Evolutionary conservation across 2,888 invertebrate species (phyloP), one percentile per base, ranked within the genome.

Genomic region (Deladenus siricidicola): DNA sequence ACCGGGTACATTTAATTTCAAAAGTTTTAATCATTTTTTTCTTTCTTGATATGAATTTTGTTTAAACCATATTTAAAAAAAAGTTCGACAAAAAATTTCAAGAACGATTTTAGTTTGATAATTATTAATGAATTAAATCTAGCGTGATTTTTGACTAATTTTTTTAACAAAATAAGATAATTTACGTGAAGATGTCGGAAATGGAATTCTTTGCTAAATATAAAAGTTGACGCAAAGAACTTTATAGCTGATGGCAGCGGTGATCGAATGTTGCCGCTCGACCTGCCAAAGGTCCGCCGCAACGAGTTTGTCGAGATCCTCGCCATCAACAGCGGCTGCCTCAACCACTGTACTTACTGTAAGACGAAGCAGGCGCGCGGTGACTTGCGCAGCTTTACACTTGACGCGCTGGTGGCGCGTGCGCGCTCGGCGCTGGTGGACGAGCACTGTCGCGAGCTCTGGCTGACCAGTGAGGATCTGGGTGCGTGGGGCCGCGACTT

Each of bases 401-500:
- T 93, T 80, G 78, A 65, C 21, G 57, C 70, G 6, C 45, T 68
- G 24, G 67, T 59, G 8, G 48, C 59, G 21, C 60, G 69, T 60
- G 74, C 74, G 14, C 59, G 57, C 42, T 59, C 47, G 34, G 70
- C 75, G 1, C 74, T 75, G 49, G 67, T 66, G 19, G 66, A 67
- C 4, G 94, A 96, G 80, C 93, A 93, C 0, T 93, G 93, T 3
- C 87, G 88, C 56, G 96, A 98, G 81, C 86, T 98, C 17, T 98
- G 96, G 96, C 81, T 98, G 23, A 98, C 96, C 0, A 92, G 92
- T 1, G 96, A 98, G 80, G 96, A 98, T 79, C 90, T 93, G 0
- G 96, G 94, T 78, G 91, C 96, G 0, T 98, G 94, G 80, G 96
- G 98, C 0, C 85, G 89, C 59, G 96, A 96, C 79, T 90, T 96